Evolutionary conservation across 1,140 invertebrate species (phyloP).

Genomic region (Lasaia peninsularis): DNA sequence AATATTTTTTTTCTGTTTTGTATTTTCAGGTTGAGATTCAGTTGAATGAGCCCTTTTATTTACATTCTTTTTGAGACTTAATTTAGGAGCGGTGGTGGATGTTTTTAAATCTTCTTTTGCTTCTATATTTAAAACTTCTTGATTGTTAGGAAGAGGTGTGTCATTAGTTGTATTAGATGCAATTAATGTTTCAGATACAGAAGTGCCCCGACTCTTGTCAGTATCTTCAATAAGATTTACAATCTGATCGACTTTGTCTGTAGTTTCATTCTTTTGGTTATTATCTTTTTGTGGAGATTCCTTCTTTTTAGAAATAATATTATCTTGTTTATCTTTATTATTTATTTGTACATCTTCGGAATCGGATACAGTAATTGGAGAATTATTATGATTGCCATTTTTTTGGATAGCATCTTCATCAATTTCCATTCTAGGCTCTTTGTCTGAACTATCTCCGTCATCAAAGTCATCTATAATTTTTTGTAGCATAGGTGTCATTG

Average conservation of each 20-base stretch:
- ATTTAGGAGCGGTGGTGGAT: constrained; percentile 4
- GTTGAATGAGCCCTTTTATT: constrained; percentile 3
- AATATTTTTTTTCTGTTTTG: constrained; percentile 23
- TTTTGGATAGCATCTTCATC: constrained; percentile 24
- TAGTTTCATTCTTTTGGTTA: constrained; percentile 15
- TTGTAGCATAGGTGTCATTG: constrained; percentile 50
- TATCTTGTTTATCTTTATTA: neutral
- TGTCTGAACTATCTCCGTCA: constrained; percentile 43
- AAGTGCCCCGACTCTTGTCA: constrained; percentile 10
- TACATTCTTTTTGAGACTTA: constrained; percentile 15
- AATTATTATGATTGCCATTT: constrained; percentile 6
- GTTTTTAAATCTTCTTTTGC: constrained; percentile 13
- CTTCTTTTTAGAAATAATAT: neutral
- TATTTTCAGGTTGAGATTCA: constrained; percentile 11
- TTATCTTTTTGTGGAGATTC: constrained; percentile 14
- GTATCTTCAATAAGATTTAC: neutral
- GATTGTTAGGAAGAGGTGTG: constrained; percentile 56
- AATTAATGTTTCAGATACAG: constrained; percentile 8
- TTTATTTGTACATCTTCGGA: constrained; percentile 22
- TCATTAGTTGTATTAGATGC: constrained; percentile 30
- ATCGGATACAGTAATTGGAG: constrained; percentile 21
- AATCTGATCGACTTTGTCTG: neutral
- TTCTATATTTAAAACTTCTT: constrained; percentile 44
- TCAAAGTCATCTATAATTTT: constrained; percentile 54
- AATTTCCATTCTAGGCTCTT: constrained; percentile 45